These are phyloP conservation scores for Nomia melanderi DNA, from an alignment of 1,140 invertebrate genomes.

Conservation along the genomic window DNA sequence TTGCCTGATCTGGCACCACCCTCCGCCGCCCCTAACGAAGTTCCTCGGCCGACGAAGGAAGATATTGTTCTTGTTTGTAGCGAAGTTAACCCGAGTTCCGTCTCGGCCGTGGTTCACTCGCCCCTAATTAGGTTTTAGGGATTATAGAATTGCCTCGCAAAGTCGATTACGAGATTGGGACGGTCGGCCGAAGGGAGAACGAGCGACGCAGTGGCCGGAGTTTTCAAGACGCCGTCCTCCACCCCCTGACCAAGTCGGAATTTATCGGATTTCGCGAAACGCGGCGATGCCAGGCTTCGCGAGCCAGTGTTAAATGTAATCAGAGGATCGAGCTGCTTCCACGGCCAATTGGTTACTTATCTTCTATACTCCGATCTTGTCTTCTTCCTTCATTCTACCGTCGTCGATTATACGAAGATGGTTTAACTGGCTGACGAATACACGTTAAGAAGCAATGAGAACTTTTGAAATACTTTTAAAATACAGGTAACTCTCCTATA, in stretches of 20 bases:
- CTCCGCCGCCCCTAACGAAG: constrained; percentile 64
- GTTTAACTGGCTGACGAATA: no score
- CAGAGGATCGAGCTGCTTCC: constrained; percentile 25
- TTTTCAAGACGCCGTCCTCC: constrained; percentile 41
- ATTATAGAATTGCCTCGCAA: constrained; percentile 79
- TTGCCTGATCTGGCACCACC: constrained; percentile 26
- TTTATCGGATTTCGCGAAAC: constrained; percentile 46
- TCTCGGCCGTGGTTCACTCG: constrained; percentile 60
- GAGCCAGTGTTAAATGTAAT: constrained; percentile 22
- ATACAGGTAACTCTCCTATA: no score
- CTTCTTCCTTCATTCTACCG: background rate
- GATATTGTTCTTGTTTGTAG: constrained; percentile 77
- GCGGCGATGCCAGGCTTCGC: constrained; percentile 10
- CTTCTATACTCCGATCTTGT: background rate
- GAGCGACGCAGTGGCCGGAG: constrained; percentile 35
- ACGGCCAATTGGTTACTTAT: background rate
- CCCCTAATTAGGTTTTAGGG: constrained; percentile 77
- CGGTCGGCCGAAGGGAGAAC: background rate
- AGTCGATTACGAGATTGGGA: constrained; percentile 75
- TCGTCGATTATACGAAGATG: no score
- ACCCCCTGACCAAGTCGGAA: constrained; percentile 14
- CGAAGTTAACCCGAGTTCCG: constrained; percentile 72
- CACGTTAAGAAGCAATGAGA: no score
- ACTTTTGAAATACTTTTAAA: no score
- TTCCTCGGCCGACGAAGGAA: constrained; percentile 67